Conservation (phyloP, 1,140 invertebrate species). For the Eriocheir sinensis region DNA sequence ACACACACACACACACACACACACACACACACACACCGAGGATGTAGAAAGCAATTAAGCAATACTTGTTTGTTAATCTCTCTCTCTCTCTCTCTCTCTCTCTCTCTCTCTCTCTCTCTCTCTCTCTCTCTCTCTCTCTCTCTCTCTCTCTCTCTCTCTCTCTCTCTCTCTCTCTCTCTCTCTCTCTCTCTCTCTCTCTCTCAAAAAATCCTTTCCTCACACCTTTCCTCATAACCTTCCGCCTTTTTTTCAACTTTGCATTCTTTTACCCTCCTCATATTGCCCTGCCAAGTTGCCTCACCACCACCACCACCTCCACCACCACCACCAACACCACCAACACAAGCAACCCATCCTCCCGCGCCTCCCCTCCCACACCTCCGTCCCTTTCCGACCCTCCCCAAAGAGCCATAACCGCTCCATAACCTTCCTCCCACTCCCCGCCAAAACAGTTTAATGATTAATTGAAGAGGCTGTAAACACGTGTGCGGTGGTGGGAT, state of each 20-base stretch:
- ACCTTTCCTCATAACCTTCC: background rate
- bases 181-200: background rate
- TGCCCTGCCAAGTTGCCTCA: no score
- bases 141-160: background rate
- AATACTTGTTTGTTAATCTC: no score
- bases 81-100: background rate
- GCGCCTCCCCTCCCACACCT: background rate
- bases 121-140: background rate
- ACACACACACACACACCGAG: no score
- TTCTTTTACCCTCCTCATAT: background rate
- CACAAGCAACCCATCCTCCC: background rate
- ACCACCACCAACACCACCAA: no score
- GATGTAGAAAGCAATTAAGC: no score
- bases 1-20: background rate
- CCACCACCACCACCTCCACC: no score
- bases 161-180: background rate
- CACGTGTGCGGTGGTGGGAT: no score
- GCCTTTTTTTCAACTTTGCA: background rate
- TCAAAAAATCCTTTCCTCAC: background rate
- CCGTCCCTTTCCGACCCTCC: background rate
- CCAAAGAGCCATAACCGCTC: background rate
- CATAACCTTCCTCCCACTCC: background rate
- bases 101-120: slow-evolving; percentile 3
- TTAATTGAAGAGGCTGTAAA: no score
- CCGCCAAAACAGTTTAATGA: no score